Evolutionary conservation across 2,888 invertebrate species (phyloP), one percentile per base, ranked within the genome.

Genomic region (Thymelicus sylvestris): DNA sequence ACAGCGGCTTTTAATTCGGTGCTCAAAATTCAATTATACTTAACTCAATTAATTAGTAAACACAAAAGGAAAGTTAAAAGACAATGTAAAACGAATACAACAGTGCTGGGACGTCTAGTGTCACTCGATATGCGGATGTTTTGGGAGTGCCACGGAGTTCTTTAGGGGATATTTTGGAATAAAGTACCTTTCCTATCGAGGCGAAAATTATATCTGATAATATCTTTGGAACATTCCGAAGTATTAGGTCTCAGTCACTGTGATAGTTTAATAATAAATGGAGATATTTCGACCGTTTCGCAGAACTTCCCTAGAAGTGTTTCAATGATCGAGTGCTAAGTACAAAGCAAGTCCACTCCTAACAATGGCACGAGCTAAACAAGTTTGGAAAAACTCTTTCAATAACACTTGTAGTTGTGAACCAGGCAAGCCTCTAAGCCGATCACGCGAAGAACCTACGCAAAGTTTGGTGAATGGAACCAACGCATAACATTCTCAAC

Each of bases 351-450:
- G 81, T 81, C 80, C 81, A 84, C 77, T 84, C 79, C 79, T 81
- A 86, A 91, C 89, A 90, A 90, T 88, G 80, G 83, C 76, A 79
- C 76, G 80, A 81, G 82, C 80, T 83, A 80, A 85, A 83, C 80
- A 77, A 87, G 55, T 66, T 71, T 48, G 55, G 76, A 79, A 78
- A 76, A 85, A 86, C 85, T 75, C 76, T 77, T 90, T 85, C 84
- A 89, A 89, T 85, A 87, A 85, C 83, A 86, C 90, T 90, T 81
- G 83, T 87, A 86, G 88, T 88, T 86, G 80, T 75, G 81, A 86
- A 88, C 82, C 81, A 83, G 84, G 85, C 87, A 85, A 89, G 89
- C 87, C 88, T 86, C 87, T 92, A 92, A 92, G 91, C 88, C 91
- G 91, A 87, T 90, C 88, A 85, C 79, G 86, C 78, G 86, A 87